Evolutionary conservation across 1,140 invertebrate genomes (phyloP), one percentile per base, ranked within the genome.

Genomic region (Contarinia nasturtii): DNA sequence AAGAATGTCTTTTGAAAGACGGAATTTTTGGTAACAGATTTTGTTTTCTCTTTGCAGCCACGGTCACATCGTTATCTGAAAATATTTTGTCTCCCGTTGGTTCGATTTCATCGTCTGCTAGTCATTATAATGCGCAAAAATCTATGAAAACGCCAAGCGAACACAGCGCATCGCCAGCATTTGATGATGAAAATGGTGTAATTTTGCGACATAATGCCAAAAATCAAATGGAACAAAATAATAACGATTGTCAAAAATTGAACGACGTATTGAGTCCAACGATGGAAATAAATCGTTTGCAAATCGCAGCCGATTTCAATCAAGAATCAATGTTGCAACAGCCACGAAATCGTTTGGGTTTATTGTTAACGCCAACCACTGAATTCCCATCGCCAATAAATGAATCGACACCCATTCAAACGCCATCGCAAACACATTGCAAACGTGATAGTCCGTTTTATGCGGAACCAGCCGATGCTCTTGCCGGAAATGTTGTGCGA

Each of bases 391-490:
- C 43, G 56, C 55, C 33, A 46, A 41, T 1, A 45, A 40, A 17
- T 37, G 51, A 33, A 54, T 42, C 41, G 12, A 44, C 43, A 0
- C 60, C 60, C 1, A 56, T 47, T 19, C 54, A 57, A 21, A 59
- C 55, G 2, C 55, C 56, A 0, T 52, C 54, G 1, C 19, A 11
- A 11, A 57, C 57, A 10, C 57, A 60, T 19, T 63, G 58, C 51
- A 63, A 63, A 33, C 61, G 83, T 55, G 77, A 76, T 11, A 90
- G 86, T 61, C 87, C 88, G 0, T 88, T 90, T 54, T 93, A 93
- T 61, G 84, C 86, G 2, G 88, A 92, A 66, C 89, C 89, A 34
- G 86, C 87, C 8, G 88, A 92, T 69, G 79, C 86, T 15, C 70
- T 93, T 37, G 61, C 57, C 12, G 61, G 62, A 1, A 63, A 67